Evolutionary conservation across 2,113 vertebrate genomes (phyloP).

Genomic region (Chinchilla lanigera): DNA sequence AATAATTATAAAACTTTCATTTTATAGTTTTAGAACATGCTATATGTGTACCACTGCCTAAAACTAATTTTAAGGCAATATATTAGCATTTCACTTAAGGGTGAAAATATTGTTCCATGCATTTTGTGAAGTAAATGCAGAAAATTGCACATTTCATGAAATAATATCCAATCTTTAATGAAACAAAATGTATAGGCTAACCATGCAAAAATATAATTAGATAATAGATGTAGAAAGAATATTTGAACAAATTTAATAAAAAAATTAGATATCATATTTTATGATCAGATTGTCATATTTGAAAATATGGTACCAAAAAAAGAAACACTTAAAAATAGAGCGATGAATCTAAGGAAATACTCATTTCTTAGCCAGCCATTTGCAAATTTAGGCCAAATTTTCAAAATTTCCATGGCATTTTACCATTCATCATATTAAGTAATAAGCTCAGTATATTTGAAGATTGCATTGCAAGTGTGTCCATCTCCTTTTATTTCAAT

Average conservation of each 20-base stretch:
- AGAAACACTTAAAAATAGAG: slow-evolving; percentile 19
- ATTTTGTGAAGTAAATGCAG: background rate
- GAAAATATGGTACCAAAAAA: slow-evolving; percentile 4
- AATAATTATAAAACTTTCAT: background rate
- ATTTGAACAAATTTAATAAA: background rate
- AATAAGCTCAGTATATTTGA: background rate
- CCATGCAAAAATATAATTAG: background rate
- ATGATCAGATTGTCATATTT: background rate
- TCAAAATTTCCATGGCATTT: background rate
- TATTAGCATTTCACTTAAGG: background rate
- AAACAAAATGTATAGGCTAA: background rate
- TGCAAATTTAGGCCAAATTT: slow-evolving; percentile 18
- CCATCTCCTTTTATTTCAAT: background rate
- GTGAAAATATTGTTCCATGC: background rate
- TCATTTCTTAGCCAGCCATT: background rate
- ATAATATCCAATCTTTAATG: background rate
- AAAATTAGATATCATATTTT: background rate
- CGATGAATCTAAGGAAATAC: background rate
- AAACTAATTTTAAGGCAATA: background rate
- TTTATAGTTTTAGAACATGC: slow-evolving; percentile 14
- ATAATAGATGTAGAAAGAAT: background rate
- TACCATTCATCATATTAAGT: background rate
- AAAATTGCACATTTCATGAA: background rate
- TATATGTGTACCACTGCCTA: background rate
- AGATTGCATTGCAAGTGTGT: background rate